These are phyloP conservation scores for Leucophenga varia DNA, from an alignment of 1,140 invertebrate genomes.

Conservation along the genomic window DNA sequence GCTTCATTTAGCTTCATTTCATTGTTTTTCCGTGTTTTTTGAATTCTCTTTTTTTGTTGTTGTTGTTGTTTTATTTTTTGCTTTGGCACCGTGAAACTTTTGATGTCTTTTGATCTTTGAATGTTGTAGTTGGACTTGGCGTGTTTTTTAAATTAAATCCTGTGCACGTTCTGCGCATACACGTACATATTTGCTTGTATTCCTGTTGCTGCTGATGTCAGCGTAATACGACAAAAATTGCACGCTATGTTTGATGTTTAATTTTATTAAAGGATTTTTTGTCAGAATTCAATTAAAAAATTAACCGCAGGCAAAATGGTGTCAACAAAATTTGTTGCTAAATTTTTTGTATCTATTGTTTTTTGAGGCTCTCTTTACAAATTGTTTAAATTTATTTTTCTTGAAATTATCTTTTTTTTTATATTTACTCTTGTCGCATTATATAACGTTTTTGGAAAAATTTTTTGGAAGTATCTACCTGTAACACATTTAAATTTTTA, in stretches of 20 bases:
- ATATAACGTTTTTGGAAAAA: too few species aligned
- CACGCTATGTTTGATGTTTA: constrained; percentile 51
- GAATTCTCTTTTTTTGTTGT: constrained; percentile 13
- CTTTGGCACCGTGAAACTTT: constrained; percentile 32
- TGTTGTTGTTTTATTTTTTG: not conserved
- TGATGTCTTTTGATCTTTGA: constrained; percentile 52
- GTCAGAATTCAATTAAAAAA: constrained; percentile 52
- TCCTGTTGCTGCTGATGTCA: constrained; percentile 30
- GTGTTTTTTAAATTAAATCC: constrained; percentile 54
- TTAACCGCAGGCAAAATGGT: constrained; percentile 48
- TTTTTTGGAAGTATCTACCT: too few species aligned
- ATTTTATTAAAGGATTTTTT: constrained; percentile 52
- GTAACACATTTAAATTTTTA: too few species aligned
- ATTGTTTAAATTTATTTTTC: too few species aligned
- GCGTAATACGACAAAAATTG: constrained; percentile 50
- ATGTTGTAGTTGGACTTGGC: constrained; percentile 41
- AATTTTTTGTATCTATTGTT: too few species aligned
- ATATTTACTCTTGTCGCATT: too few species aligned
- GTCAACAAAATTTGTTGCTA: constrained; percentile 32
- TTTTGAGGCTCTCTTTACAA: too few species aligned
- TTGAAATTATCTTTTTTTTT: too few species aligned
- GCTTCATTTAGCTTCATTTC: too few species aligned
- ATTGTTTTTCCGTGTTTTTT: constrained; percentile 23
- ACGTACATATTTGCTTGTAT: constrained; percentile 4
- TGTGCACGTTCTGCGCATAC: constrained; percentile 12